Base-by-base conservation (phyloP, 2,888 invertebrate genomes). In the Morpho helenor region DNA sequence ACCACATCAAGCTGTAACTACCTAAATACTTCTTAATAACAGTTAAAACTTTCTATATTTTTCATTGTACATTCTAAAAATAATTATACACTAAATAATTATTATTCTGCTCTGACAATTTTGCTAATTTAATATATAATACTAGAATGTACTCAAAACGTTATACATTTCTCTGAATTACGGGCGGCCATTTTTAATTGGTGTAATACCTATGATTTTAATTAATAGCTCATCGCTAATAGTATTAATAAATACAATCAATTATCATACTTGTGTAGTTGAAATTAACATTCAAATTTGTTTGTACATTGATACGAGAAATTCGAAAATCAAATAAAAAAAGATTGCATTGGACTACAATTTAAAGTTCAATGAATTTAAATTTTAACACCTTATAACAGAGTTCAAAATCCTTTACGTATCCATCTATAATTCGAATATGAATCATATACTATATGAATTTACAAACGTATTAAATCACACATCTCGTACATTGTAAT, bases 171-270 rank as follows among this genome's bases (percentile, higher is more conserved):
- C 9, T 43, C 42, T 43, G 42, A 43, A 43, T 43, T 6, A 10
- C 31, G 10, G 31, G 51, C 43, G 5, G 51, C 51, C 51, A 52
- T 52, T 44, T 52, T 52, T 52, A 52, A 52, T 52, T 44, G 31
- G 51, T 22, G 22, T 31, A 52, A 44, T 52, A 52, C 31, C 31
- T 31, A 31, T 31, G 31, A 31, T 31, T 9, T 16, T 22, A 50
- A 50, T 50, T 50, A 50, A 42, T 42, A 42, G 9, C 45, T 16
- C 10, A 45, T 10, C 8, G 39, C 10, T 41, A 23, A 46, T 16
- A 39, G 8, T 22, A n/a, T 31, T 3, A 1, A 16, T 7, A 46
- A 5, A 52, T 43, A 9, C 47, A 47, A 23, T n/a, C 54, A 22
- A 54, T 23, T 47, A 10, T 48, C 9, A 41, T 31, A 39, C 47